Base-by-base conservation (phyloP, 1,140 invertebrate species). In the Diabrotica virgifera region DNA sequence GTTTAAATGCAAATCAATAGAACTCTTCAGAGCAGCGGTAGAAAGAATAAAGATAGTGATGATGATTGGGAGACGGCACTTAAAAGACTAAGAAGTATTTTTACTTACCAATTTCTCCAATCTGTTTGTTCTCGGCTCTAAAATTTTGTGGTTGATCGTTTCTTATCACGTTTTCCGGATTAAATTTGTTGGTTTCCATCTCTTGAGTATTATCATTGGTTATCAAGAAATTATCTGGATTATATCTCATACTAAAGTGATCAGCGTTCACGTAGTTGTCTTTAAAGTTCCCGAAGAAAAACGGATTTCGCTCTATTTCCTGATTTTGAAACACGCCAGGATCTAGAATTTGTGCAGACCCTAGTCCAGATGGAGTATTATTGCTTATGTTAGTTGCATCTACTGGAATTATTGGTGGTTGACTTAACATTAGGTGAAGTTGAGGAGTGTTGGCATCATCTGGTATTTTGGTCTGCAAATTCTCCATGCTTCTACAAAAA, bases 241-340 rank as follows among this genome's bases (percentile, higher is more conserved):
- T 75, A 59, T 76, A 76, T 12, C 71, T 61, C n/a, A 65, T 36
- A 55, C 65, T 68, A 52, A 76, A 76, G 61, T 71, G 74, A 63
- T 76, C 74, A 1, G 66, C 58, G 36, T 66, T 71, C 6, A 69
- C 69, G 52, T 73, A 73, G 52, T 71, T 70, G 46, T 75, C 72
- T 13, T 60, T 71, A 3, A 75, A 35, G 52, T 70, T 70, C 6
- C 72, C 71, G 52, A 75, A 74, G 54, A 69, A 73, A 38, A 76
- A 76, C 2, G 74, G 74, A 62, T 76, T 76, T 12, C 57, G 11
- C 59, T 66, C 53, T 56, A 54, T 8, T 53, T 65, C 38, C 52
- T 13, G 36, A 9, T 46, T 46, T 46, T 46, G 40, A 46, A 10
- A 46, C 40, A 46, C 8, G n/a, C n/a, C n/a, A 24, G 24, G 24